phyloP scores from a whole-genome alignment of 2,888 invertebrate species.

The Sceliomorpha sp. region DNA sequence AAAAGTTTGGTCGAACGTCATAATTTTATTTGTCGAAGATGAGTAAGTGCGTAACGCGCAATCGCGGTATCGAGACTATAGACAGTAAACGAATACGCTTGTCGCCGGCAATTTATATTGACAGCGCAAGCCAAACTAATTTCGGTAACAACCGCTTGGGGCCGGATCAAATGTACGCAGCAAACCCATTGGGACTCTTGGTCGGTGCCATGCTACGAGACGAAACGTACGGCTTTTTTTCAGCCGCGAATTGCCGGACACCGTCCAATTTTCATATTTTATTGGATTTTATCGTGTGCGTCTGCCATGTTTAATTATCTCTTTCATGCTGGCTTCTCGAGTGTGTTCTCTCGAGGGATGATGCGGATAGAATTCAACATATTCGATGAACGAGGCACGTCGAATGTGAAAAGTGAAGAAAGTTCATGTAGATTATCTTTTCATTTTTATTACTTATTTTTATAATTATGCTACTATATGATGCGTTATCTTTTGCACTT shows the following conservation, averaged over 20 bases:
- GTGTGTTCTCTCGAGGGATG: slow-evolving; percentile 39
- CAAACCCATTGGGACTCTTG: slow-evolving; percentile 66
- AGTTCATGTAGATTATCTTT: slow-evolving; percentile 20
- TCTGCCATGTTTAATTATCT: slow-evolving; percentile 67
- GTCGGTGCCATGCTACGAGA: slow-evolving; percentile 58
- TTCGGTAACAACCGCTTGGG: slow-evolving; percentile 77
- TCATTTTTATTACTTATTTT: slow-evolving; percentile 21
- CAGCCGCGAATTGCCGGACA: slow-evolving; percentile 63
- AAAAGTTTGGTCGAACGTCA: slow-evolving; percentile 13
- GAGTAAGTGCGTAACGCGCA: slow-evolving; percentile 35
- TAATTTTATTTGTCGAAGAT: slow-evolving; percentile 37
- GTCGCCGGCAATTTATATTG: slow-evolving; percentile 78
- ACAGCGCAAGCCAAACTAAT: slow-evolving; percentile 77
- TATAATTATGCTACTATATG: too few relatives aligned
- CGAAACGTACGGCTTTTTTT: slow-evolving; percentile 60
- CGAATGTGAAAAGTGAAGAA: slow-evolving; percentile 27
- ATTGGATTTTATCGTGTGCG: slow-evolving; percentile 67
- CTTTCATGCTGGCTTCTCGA: slow-evolving; percentile 51
- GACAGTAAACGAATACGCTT: slow-evolving; percentile 61
- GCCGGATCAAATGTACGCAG: slow-evolving; percentile 71
- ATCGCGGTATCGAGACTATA: slow-evolving; percentile 39
- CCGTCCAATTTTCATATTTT: slow-evolving; percentile 78
- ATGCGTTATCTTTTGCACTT: too few relatives aligned
- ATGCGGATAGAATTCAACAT: slow-evolving; percentile 42
- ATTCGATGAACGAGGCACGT: slow-evolving; percentile 49